phyloP scores from a whole-genome alignment of 2,888 invertebrate genomes.

The Euzophera pinguis region DNA sequence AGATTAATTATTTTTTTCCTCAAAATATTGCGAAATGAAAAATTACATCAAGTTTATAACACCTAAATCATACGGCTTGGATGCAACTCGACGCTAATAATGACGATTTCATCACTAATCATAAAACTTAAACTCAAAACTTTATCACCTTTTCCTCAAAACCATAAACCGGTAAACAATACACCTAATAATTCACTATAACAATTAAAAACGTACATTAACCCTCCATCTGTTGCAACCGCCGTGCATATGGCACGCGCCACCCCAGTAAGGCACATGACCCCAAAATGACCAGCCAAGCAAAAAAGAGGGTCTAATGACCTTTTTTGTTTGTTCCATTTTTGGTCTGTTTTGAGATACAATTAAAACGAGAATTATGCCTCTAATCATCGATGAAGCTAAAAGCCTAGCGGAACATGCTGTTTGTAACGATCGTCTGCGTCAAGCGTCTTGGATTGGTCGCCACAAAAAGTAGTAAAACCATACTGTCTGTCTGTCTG shows the following conservation, averaged over 20 bases:
- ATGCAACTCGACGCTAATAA: too few relatives aligned
- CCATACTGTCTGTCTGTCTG: too few relatives aligned
- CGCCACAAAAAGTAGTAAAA: too few relatives aligned
- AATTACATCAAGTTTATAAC: too few relatives aligned
- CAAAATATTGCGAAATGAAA: too few relatives aligned
- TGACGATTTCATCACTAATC: too few relatives aligned
- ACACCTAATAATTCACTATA: slow-evolving; percentile 23
- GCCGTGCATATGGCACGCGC: slow-evolving; percentile 45
- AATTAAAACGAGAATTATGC: neutral
- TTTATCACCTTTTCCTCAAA: slow-evolving; percentile 8
- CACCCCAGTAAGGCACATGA: slow-evolving; percentile 32
- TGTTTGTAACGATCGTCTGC: too few relatives aligned
- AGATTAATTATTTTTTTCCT: too few relatives aligned
- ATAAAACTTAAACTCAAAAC: neutral
- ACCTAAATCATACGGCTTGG: too few relatives aligned
- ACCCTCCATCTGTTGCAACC: slow-evolving; percentile 39
- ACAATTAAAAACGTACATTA: slow-evolving; percentile 39
- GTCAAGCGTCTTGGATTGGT: too few relatives aligned
- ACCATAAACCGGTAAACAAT: slow-evolving; percentile 8
- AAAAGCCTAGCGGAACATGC: too few relatives aligned
- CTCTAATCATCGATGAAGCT: too few relatives aligned
- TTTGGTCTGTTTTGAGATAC: neutral
- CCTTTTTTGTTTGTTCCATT: neutral
- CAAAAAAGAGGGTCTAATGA: slow-evolving; percentile 18
- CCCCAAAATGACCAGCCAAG: slow-evolving; percentile 23